These are phyloP conservation scores for Harpagifer antarcticus DNA, from an alignment of 2,797 vertebrate species.

Conservation along the genomic window DNA sequence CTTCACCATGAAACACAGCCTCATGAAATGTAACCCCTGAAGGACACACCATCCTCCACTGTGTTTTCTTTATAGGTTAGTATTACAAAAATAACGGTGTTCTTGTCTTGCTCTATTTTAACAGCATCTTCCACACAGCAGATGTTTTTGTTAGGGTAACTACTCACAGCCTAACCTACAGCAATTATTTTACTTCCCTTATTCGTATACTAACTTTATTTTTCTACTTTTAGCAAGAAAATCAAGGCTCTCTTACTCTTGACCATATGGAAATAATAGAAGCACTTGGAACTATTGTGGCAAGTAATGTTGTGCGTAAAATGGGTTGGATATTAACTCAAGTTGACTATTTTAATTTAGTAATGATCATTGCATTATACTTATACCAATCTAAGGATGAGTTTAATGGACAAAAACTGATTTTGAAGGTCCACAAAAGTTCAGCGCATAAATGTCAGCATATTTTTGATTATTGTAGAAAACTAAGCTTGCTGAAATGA, in stretches of 20 bases:
- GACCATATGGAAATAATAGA: neutral
- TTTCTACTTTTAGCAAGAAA: neutral
- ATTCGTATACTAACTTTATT: neutral
- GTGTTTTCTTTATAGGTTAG: too few relatives aligned
- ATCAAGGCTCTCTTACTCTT: neutral
- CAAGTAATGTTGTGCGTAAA: neutral
- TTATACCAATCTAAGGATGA: neutral
- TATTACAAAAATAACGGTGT: too few relatives aligned
- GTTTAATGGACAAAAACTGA: neutral
- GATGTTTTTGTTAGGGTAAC: neutral
- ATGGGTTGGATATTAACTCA: neutral
- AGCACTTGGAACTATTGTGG: neutral
- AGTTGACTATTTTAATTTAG: neutral
- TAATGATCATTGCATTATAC: too few relatives aligned
- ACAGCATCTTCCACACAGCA: neutral
- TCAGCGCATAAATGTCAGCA: neutral
- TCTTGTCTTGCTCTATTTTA: neutral
- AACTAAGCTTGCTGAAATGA: neutral
- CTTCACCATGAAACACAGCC: neutral
- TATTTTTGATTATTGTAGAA: neutral
- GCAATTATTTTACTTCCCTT: neutral
- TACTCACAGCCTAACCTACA: neutral
- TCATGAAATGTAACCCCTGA: slow-evolving; percentile 5
- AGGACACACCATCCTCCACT: too few relatives aligned
- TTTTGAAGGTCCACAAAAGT: slow-evolving; percentile 1